Evolutionary conservation across 2,797 vertebrate genomes (phyloP).

Genomic region (Miichthys miiuy): DNA sequence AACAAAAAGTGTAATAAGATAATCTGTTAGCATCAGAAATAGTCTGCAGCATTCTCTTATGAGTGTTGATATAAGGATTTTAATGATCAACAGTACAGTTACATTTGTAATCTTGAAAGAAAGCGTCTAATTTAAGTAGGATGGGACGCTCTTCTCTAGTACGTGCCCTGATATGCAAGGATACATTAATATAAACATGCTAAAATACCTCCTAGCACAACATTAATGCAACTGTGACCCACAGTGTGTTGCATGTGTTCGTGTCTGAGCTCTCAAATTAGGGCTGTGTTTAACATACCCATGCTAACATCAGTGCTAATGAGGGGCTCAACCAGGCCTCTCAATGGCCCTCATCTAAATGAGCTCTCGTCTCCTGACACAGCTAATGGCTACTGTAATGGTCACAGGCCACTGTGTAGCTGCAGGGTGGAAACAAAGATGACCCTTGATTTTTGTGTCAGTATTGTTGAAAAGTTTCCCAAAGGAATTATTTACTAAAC

Average conservation of each 20-base stretch:
- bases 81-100: neutral
- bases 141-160: neutral
- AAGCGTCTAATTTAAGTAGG: neutral
- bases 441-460: neutral
- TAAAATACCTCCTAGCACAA: neutral
- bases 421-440: slow-evolving; percentile 13
- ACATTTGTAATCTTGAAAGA: neutral
- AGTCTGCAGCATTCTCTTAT: neutral
- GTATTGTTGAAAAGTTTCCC: slow-evolving; percentile 12
- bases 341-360: slow-evolving; percentile 41
- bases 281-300: slow-evolving; percentile 13
- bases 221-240: neutral
- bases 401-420: slow-evolving; percentile 37
- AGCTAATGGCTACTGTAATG: slow-evolving; percentile 41
- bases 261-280: slow-evolving; percentile 1
- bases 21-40: neutral
- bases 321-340: slow-evolving; percentile 27
- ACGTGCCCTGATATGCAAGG: neutral
- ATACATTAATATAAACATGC: neutral
- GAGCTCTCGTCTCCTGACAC: slow-evolving; percentile 50
- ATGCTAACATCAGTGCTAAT: slow-evolving; percentile 37
- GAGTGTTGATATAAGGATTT: neutral
- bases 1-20: neutral
- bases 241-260: neutral
- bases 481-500: slow-evolving; percentile 16